These are phyloP conservation scores for Chromis chromis DNA, from an alignment of 2,797 vertebrate species.

Conservation along the genomic window DNA sequence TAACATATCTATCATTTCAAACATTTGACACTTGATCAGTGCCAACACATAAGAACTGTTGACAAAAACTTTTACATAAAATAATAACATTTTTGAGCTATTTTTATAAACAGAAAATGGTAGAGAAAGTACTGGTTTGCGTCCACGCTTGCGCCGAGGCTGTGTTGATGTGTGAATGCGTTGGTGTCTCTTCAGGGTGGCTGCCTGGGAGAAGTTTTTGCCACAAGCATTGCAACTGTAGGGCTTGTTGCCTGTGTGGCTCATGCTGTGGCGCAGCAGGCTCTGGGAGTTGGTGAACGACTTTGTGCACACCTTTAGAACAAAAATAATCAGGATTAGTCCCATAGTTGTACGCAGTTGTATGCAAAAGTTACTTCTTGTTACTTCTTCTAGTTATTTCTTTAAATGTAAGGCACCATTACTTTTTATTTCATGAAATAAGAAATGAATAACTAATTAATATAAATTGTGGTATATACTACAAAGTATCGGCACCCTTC, in stretches of 20 bases:
- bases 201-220: slow-evolving; percentile 86
- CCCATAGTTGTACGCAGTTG: slow-evolving; percentile 9
- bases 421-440: background rate
- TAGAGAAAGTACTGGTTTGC: slow-evolving; percentile 72
- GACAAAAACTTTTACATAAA: background rate
- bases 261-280: slow-evolving; percentile 91
- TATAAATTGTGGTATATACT: background rate
- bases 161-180: slow-evolving; percentile 80
- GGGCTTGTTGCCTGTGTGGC: slow-evolving; percentile 88
- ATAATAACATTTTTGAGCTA: background rate
- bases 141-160: slow-evolving; percentile 77
- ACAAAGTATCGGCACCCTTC: background rate
- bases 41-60: background rate
- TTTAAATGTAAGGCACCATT: background rate
- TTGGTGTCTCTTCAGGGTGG: slow-evolving; percentile 90
- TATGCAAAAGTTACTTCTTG: too few species aligned
- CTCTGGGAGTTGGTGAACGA: slow-evolving; percentile 92
- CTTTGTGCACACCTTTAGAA: slow-evolving; percentile 86
- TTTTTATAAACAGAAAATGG: background rate
- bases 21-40: background rate
- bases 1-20: background rate
- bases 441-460: background rate
- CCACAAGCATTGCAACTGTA: slow-evolving; percentile 88
- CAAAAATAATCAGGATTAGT: slow-evolving; percentile 46
- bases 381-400: too few species aligned